These are phyloP conservation scores for Drosophila trapezifrons DNA, from an alignment of 1,140 invertebrate species.

Conservation along the genomic window DNA sequence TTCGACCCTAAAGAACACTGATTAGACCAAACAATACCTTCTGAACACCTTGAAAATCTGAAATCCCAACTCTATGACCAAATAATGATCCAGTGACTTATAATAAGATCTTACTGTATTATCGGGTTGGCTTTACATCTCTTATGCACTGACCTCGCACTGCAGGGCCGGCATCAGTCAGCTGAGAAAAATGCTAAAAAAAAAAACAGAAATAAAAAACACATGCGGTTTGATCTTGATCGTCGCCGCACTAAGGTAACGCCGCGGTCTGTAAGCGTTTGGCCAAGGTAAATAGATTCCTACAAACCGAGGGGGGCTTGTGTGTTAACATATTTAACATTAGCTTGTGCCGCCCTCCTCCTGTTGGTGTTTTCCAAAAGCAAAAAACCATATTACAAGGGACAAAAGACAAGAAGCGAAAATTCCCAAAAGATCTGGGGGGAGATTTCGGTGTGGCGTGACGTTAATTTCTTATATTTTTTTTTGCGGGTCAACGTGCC, in stretches of 20 bases:
- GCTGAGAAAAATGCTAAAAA: conserved; percentile 4
- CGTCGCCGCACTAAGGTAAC: conserved; percentile 29
- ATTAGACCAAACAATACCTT: too few species aligned
- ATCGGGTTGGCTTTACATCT: conserved; percentile 3
- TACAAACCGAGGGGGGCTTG: conserved; percentile 2
- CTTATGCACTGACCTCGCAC: conserved; percentile 29
- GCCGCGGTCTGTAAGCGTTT: conserved; percentile 24
- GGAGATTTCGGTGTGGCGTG: conserved; percentile 10
- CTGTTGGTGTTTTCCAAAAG: conserved; percentile 1
- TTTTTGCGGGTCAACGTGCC: conserved; percentile 11
- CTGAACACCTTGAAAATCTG: too few species aligned
- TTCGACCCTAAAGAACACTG: too few species aligned
- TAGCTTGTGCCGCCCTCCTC: too few species aligned
- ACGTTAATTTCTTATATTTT: conserved; percentile 1
- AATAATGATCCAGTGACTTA: not conserved
- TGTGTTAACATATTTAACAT: not conserved
- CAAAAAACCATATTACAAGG: not conserved
- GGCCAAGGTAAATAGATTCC: conserved; percentile 37
- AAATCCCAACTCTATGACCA: too few species aligned
- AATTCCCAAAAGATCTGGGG: conserved; percentile 5
- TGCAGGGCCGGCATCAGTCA: conserved; percentile 30
- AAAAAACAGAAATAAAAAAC: conserved; percentile 5
- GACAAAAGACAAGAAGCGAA: not conserved
- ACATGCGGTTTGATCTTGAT: conserved; percentile 49
- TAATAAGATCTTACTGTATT: not conserved